A percentile compares a stretch with the other conserved stretches of the same genome.
Evolutionary conservation across 2,797 vertebrate species (phyloP).

Genomic region (Sphenodon punctatus): DNA sequence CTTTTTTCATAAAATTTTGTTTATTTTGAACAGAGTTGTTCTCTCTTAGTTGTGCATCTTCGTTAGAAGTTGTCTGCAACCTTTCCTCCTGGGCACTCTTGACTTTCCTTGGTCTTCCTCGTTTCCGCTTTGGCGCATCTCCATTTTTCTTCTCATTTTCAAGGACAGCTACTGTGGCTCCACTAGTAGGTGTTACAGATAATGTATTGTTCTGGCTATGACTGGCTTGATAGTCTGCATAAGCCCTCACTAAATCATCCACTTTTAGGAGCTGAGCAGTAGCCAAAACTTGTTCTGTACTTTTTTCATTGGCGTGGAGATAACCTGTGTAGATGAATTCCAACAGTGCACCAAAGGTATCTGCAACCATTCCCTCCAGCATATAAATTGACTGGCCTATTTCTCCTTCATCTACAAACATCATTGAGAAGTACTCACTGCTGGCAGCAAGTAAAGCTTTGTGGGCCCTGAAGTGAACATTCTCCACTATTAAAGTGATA

Average conservation of each 20-base stretch:
- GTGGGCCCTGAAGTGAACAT: slow-evolving; percentile 91
- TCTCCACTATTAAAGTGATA: slow-evolving; percentile 90
- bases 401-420: slow-evolving; percentile 87
- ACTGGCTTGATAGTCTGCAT: slow-evolving; percentile 73
- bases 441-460: slow-evolving; percentile 93
- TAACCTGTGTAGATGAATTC: slow-evolving; percentile 94
- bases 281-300: slow-evolving; percentile 84
- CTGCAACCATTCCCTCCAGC: slow-evolving; percentile 86
- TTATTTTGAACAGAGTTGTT: slow-evolving; percentile 75
- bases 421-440: slow-evolving; percentile 92
- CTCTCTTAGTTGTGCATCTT: slow-evolving; percentile 73
- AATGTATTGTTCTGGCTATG: neutral
- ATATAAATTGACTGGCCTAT: slow-evolving; percentile 80
- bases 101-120: slow-evolving; percentile 87
- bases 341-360: slow-evolving; percentile 84
- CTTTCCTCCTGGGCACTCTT: slow-evolving; percentile 37
- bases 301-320: slow-evolving; percentile 82
- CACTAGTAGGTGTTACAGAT: neutral
- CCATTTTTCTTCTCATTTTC: slow-evolving; percentile 56
- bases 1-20: slow-evolving; percentile 62
- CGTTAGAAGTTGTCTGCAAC: neutral
- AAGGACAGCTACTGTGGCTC: slow-evolving; percentile 6
- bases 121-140: slow-evolving; percentile 80
- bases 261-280: slow-evolving; percentile 88
- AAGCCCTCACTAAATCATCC: slow-evolving; percentile 84